Evolutionary conservation across 2,797 vertebrate species (phyloP).

Genomic region (Muscicapa striata): DNA sequence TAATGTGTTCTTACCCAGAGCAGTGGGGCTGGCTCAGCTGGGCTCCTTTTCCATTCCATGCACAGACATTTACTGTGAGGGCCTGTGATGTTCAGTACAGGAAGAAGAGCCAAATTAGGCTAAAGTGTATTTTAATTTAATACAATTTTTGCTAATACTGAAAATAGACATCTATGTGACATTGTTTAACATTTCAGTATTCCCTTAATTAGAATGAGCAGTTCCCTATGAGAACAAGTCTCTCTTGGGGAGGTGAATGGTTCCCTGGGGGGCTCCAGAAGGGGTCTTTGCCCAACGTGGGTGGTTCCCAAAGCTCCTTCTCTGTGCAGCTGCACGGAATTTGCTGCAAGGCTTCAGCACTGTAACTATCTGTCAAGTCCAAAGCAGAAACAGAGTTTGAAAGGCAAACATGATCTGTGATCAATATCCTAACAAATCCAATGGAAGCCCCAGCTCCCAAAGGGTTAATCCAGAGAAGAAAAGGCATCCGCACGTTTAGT

Average conservation of each 20-base stretch:
- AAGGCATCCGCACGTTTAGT: constrained; percentile 79
- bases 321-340: constrained; percentile 21
- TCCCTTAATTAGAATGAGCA: constrained; percentile 40
- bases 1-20: constrained; percentile 25
- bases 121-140: constrained; percentile 12
- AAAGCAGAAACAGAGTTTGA: constrained; percentile 73
- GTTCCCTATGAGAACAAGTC: neutral
- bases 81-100: neutral
- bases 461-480: constrained; percentile 84
- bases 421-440: constrained; percentile 85
- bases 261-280: neutral
- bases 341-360: constrained; percentile 69
- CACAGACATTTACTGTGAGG: neutral
- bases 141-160: neutral
- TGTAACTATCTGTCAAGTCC: constrained; percentile 73
- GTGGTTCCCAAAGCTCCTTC: constrained; percentile 11
- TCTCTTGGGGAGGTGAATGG: neutral
- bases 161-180: constrained; percentile 5
- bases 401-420: constrained; percentile 80
- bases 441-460: constrained; percentile 80
- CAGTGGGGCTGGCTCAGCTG: constrained; percentile 17
- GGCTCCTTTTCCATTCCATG: constrained; percentile 3
- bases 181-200: neutral
- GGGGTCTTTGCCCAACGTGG: neutral
- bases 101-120: constrained; percentile 12